Conservation (phyloP, 2,113 vertebrate species). For the Oncorhynchus gorbuscha region DNA sequence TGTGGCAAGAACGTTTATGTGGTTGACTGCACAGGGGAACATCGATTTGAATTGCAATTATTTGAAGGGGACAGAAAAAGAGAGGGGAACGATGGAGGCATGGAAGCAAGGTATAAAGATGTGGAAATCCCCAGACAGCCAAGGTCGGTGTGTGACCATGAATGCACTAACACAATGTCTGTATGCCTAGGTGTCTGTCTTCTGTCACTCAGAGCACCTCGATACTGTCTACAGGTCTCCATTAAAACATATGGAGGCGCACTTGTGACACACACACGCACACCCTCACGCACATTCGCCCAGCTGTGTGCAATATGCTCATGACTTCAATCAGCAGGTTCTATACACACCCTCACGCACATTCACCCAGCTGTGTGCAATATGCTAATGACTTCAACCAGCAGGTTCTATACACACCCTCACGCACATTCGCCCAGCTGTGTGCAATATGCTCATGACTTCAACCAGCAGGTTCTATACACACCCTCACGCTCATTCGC, state of each 20-base stretch:
- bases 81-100: constrained; percentile 4
- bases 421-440: no score
- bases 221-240: neutral
- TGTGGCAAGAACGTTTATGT: constrained; percentile 44
- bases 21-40: constrained; percentile 58
- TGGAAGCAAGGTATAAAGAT: constrained; percentile 29
- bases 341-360: no score
- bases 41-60: constrained; percentile 70
- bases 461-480: no score
- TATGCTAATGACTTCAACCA: no score
- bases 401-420: no score
- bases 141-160: constrained; percentile 50
- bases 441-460: no score
- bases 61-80: constrained; percentile 37
- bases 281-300: constrained; percentile 19
- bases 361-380: neutral
- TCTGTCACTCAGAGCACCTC: neutral
- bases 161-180: constrained; percentile 34
- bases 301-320: neutral
- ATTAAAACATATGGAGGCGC: neutral
- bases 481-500: no score
- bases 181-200: neutral
- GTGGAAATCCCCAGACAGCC: constrained; percentile 38
- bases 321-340: no score
- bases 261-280: constrained; percentile 10